Percentiles rank a stretch among this genome's conserved stretches.
phyloP scores from a whole-genome alignment of 2,113 vertebrate genomes.

The Hyperoodon ampullatus region DNA sequence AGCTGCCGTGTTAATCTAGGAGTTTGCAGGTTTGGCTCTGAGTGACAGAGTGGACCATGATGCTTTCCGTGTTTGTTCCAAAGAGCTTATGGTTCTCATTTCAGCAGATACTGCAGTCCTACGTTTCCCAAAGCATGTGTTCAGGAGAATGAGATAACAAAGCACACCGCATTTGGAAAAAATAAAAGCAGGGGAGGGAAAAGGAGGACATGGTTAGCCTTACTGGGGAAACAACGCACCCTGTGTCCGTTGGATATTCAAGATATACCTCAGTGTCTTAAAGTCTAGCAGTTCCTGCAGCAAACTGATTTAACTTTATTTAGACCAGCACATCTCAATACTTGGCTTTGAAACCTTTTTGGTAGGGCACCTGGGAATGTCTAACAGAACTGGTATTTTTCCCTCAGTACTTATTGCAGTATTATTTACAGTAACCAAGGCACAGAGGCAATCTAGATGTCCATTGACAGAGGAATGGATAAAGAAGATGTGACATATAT shows the following conservation, averaged over 20 bases:
- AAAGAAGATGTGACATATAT: not conserved
- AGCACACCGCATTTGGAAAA: fast-evolving
- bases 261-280: not conserved
- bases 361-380: not conserved
- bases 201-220: not conserved
- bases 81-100: not conserved
- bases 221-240: fast-evolving
- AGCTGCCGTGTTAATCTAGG: not conserved
- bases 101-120: not conserved
- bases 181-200: not conserved
- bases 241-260: not conserved
- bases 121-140: fast-evolving
- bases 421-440: not conserved
- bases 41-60: not conserved
- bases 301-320: not conserved
- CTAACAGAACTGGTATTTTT: not conserved
- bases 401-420: not conserved
- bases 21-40: not conserved
- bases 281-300: fast-evolving
- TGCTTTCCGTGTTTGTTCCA: not conserved
- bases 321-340: not conserved
- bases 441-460: not conserved
- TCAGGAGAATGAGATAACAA: not conserved
- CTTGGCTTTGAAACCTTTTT: not conserved
- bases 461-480: not conserved